phyloP scores from a whole-genome alignment of 2,797 vertebrate species.

The Spheniscus humboldti region DNA sequence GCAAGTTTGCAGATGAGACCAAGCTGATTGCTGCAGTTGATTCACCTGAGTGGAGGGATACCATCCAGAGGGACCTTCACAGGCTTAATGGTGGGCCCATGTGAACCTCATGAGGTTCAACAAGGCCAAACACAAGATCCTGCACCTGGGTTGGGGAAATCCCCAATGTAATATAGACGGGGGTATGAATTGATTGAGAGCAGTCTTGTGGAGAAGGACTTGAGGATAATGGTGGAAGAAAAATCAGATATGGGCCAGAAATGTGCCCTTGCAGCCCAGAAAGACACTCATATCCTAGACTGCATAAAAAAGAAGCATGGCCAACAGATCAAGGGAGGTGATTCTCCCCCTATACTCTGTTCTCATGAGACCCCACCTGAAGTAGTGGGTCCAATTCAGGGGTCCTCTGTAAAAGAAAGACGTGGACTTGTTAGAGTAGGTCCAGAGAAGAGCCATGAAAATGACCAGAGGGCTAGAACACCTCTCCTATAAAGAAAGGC shows the following conservation, averaged over 20 bases:
- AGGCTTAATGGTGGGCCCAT: rapidly evolving
- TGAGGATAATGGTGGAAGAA: not conserved
- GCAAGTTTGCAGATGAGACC: not conserved
- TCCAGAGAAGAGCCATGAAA: not conserved
- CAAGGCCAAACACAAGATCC: not conserved
- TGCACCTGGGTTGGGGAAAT: not conserved
- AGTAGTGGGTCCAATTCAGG: not conserved
- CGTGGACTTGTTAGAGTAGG: not conserved
- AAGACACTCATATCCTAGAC: not conserved
- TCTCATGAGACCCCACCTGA: not conserved
- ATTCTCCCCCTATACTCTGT: not conserved
- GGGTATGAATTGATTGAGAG: not conserved
- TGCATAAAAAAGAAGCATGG: not conserved
- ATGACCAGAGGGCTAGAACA: not conserved
- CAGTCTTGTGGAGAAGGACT: not conserved
- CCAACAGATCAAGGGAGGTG: not conserved
- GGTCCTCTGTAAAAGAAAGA: rapidly evolving
- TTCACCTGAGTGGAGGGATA: not conserved
- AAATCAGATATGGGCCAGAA: not conserved
- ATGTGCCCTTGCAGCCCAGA: not conserved
- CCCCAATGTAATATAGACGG: not conserved
- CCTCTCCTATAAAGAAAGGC: not conserved
- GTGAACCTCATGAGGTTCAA: not conserved
- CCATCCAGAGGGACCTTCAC: not conserved
- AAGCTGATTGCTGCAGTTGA: not conserved